phyloP scores from a whole-genome alignment of 1,140 invertebrate species.

The Oedothorax gibbosus region DNA sequence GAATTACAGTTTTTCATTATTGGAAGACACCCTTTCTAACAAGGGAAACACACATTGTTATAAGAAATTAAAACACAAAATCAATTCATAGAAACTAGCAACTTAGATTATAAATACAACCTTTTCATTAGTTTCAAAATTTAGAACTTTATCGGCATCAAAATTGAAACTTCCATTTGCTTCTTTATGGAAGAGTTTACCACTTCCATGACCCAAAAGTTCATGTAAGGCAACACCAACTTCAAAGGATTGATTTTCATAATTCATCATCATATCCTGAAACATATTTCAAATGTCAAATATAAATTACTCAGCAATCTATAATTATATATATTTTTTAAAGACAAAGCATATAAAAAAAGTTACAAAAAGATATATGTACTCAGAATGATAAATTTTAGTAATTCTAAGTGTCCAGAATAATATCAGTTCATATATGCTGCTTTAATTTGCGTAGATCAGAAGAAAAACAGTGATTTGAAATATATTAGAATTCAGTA shows the following conservation, averaged over 20 bases:
- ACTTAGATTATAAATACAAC: constrained; percentile 64
- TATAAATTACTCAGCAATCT: too few species aligned
- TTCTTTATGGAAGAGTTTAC: constrained; percentile 86
- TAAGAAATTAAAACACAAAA: too few species aligned
- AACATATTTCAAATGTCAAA: background rate
- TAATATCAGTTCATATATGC: too few species aligned
- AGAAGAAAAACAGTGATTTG: too few species aligned
- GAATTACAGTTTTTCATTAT: background rate
- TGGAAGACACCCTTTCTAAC: background rate
- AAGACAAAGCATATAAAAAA: too few species aligned
- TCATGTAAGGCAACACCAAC: constrained; percentile 88
- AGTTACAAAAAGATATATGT: too few species aligned
- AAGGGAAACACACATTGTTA: too few species aligned
- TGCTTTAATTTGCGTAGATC: too few species aligned
- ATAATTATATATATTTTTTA: background rate
- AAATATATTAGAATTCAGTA: too few species aligned
- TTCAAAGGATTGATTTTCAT: background rate
- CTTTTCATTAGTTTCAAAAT: constrained; percentile 78
- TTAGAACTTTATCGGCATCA: constrained; percentile 78
- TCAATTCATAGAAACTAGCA: too few species aligned
- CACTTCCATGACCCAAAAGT: constrained; percentile 93
- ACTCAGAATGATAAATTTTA: too few species aligned
- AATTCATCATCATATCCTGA: constrained; percentile 7
- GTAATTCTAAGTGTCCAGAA: too few species aligned
- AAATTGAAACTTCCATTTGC: constrained; percentile 87